These are phyloP conservation scores for Lamproptera curius DNA, from an alignment of 2,888 invertebrate genomes.

Conservation along the genomic window DNA sequence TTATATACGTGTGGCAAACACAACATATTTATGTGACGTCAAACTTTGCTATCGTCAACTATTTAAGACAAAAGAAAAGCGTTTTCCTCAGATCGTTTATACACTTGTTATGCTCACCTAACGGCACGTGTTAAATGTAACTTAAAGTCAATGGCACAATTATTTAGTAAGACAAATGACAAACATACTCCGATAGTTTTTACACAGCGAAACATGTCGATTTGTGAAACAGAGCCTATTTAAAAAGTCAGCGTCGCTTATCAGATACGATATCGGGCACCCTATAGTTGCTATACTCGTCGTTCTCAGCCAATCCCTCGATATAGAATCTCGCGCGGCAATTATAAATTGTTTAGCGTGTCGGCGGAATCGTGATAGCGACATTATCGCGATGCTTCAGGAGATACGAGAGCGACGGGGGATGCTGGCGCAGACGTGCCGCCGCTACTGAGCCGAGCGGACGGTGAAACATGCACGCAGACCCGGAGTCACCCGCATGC, in stretches of 20 bases:
- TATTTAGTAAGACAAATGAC: too few species aligned
- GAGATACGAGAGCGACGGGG: constrained; percentile 58
- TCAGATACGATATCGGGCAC: constrained; percentile 28
- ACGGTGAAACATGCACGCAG: constrained; percentile 55
- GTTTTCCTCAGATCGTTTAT: too few species aligned
- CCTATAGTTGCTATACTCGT: constrained; percentile 63
- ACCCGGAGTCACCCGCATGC: constrained; percentile 69
- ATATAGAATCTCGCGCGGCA: constrained; percentile 71
- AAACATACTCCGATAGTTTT: too few species aligned
- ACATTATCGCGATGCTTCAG: constrained; percentile 76
- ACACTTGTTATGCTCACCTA: too few species aligned
- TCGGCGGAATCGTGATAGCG: constrained; percentile 69
- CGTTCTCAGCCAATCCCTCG: constrained; percentile 68
- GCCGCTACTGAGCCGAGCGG: constrained; percentile 47
- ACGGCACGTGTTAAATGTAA: too few species aligned
- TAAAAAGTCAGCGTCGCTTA: too few species aligned
- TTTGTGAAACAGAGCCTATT: too few species aligned
- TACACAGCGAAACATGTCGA: too few species aligned
- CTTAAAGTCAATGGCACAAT: too few species aligned
- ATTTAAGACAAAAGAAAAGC: too few species aligned
- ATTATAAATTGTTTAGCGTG: constrained; percentile 73
- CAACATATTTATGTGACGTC: constrained; percentile 10
- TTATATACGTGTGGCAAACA: constrained; percentile 8
- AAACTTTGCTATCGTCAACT: not conserved
- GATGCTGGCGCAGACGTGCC: constrained; percentile 55